Conservation (phyloP, 1,140 invertebrate genomes). For the Zaprionus capensis region DNA sequence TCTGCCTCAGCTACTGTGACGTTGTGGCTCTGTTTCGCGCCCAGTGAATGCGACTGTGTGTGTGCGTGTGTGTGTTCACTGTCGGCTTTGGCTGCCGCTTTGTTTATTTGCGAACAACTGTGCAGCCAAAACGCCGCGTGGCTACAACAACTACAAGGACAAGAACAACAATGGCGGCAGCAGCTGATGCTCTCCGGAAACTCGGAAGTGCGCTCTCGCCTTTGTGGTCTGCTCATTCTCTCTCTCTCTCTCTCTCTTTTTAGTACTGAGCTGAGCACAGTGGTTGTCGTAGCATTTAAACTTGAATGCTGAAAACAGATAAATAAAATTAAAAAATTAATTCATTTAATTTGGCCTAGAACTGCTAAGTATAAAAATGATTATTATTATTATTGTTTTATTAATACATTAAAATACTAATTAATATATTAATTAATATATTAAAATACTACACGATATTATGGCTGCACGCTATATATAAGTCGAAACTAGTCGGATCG, state of each 20-base stretch:
- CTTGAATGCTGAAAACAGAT: not conserved
- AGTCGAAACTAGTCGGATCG: too few species aligned
- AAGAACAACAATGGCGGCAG: conserved; percentile 29
- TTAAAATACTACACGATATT: not conserved
- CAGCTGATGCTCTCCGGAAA: conserved; percentile 47
- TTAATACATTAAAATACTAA: not conserved
- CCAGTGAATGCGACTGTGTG: conserved; percentile 12
- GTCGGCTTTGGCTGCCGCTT: conserved; percentile 59
- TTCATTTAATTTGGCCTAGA: not conserved
- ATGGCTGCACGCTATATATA: too few species aligned
- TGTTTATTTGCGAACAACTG: conserved; percentile 73
- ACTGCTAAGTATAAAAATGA: not conserved
- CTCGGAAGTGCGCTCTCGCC: conserved; percentile 10
- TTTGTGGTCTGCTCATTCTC: not conserved
- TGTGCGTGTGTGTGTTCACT: conserved; percentile 24
- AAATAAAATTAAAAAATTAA: not conserved
- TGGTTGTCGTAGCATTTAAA: not conserved
- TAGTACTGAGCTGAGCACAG: not conserved
- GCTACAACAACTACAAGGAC: conserved; percentile 28
- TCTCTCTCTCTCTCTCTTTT: conserved; percentile 10
- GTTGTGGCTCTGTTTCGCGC: conserved; percentile 25
- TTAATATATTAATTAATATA: not conserved
- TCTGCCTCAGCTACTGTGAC: conserved; percentile 33
- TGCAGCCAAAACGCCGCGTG: conserved; percentile 53
- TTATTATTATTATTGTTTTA: not conserved